Base-by-base conservation (phyloP, 1,140 invertebrate genomes). In the Nautilus pompilius region DNA sequence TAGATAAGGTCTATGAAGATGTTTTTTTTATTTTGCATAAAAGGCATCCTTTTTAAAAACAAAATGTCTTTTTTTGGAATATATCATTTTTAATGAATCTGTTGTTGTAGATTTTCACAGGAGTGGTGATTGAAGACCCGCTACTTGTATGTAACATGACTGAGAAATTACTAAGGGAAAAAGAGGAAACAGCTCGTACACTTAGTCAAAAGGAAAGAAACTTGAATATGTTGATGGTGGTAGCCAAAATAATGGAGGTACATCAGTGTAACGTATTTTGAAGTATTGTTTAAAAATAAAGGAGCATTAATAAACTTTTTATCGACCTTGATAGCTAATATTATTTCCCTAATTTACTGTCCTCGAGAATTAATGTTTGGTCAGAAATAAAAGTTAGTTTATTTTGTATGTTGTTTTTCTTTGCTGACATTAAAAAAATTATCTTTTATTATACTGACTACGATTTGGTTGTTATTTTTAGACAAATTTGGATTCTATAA, bases 121-220 rank as follows among this genome's bases (percentile, higher is more conserved):
- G 70, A 15, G 68, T 72, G 22, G 80, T 73, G 69, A 73, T 74
- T 45, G 80, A 82, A 32, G 79, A 83, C 55, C 80, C 82, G 1
- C 53, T 72, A 46, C 75, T 81, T 65, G 67, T 82, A 62, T 73
- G 72, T 70, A 72, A 80, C 58, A 70, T 80, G 22, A 75, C 77
- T 17, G 62, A 74, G 24, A 63, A 57, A 26, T 63, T 74, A 51
- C 64, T 75, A 22, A 61, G 58, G 41, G 62, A 71, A 34, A 54
- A 72, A 46, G 71, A 72, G 24, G 67, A 73, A 61, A 60, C 74
- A 36, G 58, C 60, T 10, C 68, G 73, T 0, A 69, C 62, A 53
- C 67, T 72, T 28, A 65, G 68, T 13, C 62, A 71, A 45, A 78
- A 80, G 57, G 75, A 77, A 45, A 76, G 71, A 65, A 77, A 81